Evolutionary conservation across 2,888 invertebrate genomes (phyloP).

Genomic region (Phasia obesa): DNA sequence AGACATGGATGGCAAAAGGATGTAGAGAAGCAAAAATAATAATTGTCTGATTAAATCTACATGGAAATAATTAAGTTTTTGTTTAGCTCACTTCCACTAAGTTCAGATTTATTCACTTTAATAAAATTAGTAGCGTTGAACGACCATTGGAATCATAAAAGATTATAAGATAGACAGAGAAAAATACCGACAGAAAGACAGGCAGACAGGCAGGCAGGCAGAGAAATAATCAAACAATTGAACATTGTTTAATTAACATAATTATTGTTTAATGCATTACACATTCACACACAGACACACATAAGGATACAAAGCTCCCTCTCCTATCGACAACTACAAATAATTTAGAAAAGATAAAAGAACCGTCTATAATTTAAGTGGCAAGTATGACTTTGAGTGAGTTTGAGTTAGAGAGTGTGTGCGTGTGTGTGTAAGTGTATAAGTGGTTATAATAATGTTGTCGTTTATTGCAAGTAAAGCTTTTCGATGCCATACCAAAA

Average conservation of each 20-base stretch:
- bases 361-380: slow-evolving; percentile 32
- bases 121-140: slow-evolving; percentile 6
- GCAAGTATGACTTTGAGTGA: neutral
- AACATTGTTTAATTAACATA: slow-evolving; percentile 58
- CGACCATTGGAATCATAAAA: slow-evolving; percentile 25
- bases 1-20: slow-evolving; percentile 10
- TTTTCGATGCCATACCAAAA: slow-evolving; percentile 45
- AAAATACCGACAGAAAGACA: neutral
- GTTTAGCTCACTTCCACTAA: slow-evolving; percentile 22
- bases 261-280: slow-evolving; percentile 53
- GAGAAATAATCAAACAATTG: slow-evolving; percentile 45
- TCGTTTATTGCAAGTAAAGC: slow-evolving; percentile 24
- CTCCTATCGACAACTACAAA: slow-evolving; percentile 1
- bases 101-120: slow-evolving; percentile 31
- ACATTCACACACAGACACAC: neutral
- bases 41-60: slow-evolving; percentile 51
- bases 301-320: neutral
- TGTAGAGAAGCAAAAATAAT: slow-evolving; percentile 9
- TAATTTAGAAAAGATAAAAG: slow-evolving; percentile 41
- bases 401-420: neutral
- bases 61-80: slow-evolving; percentile 54
- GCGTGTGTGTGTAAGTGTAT: neutral
- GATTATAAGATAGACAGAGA: neutral
- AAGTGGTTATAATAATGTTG: slow-evolving; percentile 10
- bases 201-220: neutral